phyloP scores from a whole-genome alignment of 2,797 vertebrate species.

The Rhinichthys osculus region DNA sequence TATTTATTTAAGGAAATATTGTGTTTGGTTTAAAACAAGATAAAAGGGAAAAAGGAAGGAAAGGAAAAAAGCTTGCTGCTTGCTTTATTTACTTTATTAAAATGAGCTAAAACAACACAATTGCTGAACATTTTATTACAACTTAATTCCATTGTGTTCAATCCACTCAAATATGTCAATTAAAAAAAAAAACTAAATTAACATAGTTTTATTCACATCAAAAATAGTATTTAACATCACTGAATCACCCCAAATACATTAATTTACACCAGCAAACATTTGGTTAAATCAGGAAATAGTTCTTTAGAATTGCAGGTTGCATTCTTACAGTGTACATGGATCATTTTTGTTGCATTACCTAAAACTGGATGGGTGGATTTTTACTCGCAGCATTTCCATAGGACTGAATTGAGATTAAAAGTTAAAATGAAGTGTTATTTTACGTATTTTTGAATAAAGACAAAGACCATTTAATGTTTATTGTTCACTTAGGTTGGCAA shows the following conservation, averaged over 20 bases:
- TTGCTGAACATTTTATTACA: background rate
- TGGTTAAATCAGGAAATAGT: background rate
- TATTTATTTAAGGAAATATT: background rate
- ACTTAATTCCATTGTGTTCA: background rate
- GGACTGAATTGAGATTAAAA: background rate
- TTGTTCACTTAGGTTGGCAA: background rate
- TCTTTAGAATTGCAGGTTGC: background rate
- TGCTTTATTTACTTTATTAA: background rate
- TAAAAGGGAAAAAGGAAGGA: background rate
- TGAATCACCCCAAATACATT: background rate
- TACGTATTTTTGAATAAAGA: background rate
- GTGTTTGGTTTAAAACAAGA: background rate
- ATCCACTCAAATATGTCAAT: background rate
- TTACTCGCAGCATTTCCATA: background rate
- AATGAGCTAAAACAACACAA: background rate
- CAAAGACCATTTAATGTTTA: background rate
- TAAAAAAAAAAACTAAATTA: background rate
- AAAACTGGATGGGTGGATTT: background rate
- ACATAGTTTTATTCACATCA: background rate
- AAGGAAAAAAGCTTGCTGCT: background rate
- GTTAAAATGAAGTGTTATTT: background rate
- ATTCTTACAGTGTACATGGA: background rate
- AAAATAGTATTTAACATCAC: background rate
- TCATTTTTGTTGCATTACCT: too few relatives aligned
- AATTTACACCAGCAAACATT: background rate